Base-by-base conservation (phyloP, 1,140 invertebrate species). In the Gerris buenoi region DNA sequence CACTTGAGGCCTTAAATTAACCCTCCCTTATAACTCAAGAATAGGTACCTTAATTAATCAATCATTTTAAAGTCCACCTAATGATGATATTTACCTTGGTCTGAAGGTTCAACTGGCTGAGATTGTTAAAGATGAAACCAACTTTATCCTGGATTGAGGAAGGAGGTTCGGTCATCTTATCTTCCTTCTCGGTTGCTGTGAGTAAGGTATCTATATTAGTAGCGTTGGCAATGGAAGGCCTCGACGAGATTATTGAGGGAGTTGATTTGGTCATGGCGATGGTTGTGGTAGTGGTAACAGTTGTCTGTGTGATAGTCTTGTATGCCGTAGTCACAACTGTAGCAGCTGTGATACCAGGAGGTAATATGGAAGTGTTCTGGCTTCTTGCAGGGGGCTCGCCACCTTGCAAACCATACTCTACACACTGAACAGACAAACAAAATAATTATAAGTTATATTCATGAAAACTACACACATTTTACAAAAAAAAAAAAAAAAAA, bases 71-170 rank as follows among this genome's bases (percentile, higher is more conserved):
- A n/a, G n/a, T n/a, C n/a, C n/a, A n/a, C n/a, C n/a, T n/a, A n/a
- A n/a, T n/a, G n/a, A n/a, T n/a, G n/a, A n/a, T n/a, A n/a, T n/a
- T 71, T 69, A 77, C 83, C 78, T 99, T 98, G 68, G 91, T 88
- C 68, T 88, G 85, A 70, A 99, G 82, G 80, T 99, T 99, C 13
- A 97, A 76, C 75, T 96, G 90, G 76, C 95, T 98, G 27, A 99
- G 81, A 79, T 99, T 99, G 76, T 99, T 99, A 77, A 99, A 98
- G 69, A 99, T 97, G 75, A 99, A 99, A 2, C 93, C 95, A n/a
- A 96, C 92, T 81, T 98, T 98, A 76, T 99, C 97, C 73, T 84
- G 83, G 27, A 95, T 79, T 0, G 83, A 78, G 77, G 96, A 93
- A 0, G 92, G 89, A 0, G 95, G 93, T 5, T 87, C 78, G 3